Evolutionary conservation across 2,113 vertebrate species (phyloP).

Genomic region (Megaceryle maxima): DNA sequence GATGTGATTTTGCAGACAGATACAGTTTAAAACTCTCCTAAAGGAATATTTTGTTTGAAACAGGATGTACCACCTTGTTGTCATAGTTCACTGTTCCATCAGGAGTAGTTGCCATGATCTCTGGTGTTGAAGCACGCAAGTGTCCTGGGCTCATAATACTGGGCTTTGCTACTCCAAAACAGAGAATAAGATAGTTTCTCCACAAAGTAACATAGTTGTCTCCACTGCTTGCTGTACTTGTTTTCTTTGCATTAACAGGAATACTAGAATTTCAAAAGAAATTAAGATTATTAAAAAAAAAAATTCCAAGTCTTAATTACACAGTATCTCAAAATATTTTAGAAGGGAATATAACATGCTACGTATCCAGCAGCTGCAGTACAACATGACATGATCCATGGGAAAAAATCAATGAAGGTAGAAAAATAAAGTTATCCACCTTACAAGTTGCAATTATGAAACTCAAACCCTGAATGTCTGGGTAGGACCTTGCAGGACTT

Average conservation of each 20-base stretch:
- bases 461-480: neutral
- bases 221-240: slow-evolving; percentile 85
- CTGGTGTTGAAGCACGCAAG: slow-evolving; percentile 92
- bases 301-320: neutral
- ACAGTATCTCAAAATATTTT: neutral
- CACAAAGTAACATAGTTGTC: slow-evolving; percentile 95
- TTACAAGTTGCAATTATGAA: neutral
- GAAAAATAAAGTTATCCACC: neutral
- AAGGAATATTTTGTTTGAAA: slow-evolving; percentile 30
- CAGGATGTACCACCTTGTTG: slow-evolving; percentile 86
- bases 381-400: neutral
- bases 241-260: slow-evolving; percentile 97
- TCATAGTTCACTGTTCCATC: slow-evolving; percentile 95
- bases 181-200: slow-evolving; percentile 98
- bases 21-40: slow-evolving; percentile 2
- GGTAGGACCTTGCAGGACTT: neutral
- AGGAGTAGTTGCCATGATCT: slow-evolving; percentile 95
- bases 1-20: neutral
- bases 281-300: neutral
- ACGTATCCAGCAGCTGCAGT: neutral
- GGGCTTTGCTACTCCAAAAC: slow-evolving; percentile 95
- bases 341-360: neutral
- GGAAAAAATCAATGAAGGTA: neutral
- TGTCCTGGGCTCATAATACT: slow-evolving; percentile 99
- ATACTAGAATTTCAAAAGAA: slow-evolving; percentile 79